Percentiles rank a stretch among this genome's conserved stretches.
Evolutionary conservation across 2,797 vertebrate genomes (phyloP).

Genomic region (Balearica regulorum): DNA sequence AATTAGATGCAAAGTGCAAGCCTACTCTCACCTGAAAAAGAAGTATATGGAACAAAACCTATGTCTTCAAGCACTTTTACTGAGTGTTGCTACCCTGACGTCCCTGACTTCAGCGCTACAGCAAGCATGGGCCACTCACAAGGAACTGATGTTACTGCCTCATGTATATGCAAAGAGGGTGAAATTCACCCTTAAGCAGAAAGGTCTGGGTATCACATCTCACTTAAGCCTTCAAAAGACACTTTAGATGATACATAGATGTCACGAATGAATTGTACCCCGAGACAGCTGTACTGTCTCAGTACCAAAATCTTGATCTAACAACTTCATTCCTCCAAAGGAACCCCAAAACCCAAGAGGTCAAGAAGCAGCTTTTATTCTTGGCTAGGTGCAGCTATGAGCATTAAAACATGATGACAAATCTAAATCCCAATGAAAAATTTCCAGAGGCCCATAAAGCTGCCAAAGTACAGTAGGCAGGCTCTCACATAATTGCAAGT

Average conservation of each 20-base stretch:
- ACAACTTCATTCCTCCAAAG: not conserved
- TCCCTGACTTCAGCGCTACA: not conserved
- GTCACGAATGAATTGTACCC: not conserved
- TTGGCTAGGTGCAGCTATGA: not conserved
- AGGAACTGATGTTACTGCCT: not conserved
- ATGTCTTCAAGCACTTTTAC: not conserved
- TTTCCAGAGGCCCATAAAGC: not conserved
- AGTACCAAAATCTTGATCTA: not conserved
- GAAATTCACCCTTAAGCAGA: not conserved
- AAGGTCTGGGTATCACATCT: not conserved
- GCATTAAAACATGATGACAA: not conserved
- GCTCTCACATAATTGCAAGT: constrained; percentile 37
- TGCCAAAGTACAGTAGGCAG: constrained; percentile 24
- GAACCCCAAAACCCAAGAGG: not conserved
- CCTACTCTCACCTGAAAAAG: not conserved
- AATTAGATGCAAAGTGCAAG: not conserved
- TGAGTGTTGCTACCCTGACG: not conserved
- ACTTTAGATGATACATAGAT: not conserved
- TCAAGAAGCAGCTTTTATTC: not conserved
- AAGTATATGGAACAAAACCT: not conserved
- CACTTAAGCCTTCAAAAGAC: not conserved
- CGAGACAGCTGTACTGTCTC: not conserved
- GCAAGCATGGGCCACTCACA: not conserved
- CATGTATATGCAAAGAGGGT: not conserved
- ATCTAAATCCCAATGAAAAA: constrained; percentile 21